Evolutionary conservation across 2,888 invertebrate species (phyloP).

Genomic region (Poecilobothrus nobilitatus): DNA sequence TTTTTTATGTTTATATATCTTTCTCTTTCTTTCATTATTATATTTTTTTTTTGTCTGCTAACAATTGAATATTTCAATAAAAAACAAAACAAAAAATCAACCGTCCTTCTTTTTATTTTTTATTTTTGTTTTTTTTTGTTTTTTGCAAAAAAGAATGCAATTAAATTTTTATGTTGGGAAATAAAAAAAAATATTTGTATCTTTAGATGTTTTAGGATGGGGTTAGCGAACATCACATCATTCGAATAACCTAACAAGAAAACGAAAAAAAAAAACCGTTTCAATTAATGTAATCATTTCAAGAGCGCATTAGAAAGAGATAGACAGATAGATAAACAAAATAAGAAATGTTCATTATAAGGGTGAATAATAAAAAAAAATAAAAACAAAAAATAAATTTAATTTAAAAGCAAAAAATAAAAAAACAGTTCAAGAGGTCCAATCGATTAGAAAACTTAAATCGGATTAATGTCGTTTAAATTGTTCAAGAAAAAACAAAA

Average conservation of each 20-base stretch:
- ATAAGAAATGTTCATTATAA: too few relatives aligned
- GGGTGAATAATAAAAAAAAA: too few relatives aligned
- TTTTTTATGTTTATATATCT: background rate
- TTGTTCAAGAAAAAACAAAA: slow-evolving; percentile 11
- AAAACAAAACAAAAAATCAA: background rate
- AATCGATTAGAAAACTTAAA: slow-evolving; percentile 16
- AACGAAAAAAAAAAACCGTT: too few relatives aligned
- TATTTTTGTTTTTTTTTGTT: background rate
- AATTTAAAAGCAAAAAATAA: background rate
- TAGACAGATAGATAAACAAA: too few relatives aligned
- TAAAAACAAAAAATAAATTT: background rate
- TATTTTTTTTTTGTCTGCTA: background rate
- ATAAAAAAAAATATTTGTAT: background rate
- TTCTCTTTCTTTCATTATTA: background rate
- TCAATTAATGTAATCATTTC: too few relatives aligned
- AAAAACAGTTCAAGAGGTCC: slow-evolving; percentile 5
- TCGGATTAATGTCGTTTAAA: slow-evolving; percentile 16
- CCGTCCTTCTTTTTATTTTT: background rate
- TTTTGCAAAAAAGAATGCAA: slow-evolving; percentile 4
- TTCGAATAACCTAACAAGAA: too few relatives aligned
- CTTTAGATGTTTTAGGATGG: too few relatives aligned
- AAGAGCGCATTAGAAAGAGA: too few relatives aligned
- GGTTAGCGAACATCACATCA: too few relatives aligned
- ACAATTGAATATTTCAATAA: background rate
- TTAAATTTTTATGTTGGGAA: background rate